Base-by-base conservation (phyloP, 1,140 invertebrate genomes). In the Sycophila sp. region DNA sequence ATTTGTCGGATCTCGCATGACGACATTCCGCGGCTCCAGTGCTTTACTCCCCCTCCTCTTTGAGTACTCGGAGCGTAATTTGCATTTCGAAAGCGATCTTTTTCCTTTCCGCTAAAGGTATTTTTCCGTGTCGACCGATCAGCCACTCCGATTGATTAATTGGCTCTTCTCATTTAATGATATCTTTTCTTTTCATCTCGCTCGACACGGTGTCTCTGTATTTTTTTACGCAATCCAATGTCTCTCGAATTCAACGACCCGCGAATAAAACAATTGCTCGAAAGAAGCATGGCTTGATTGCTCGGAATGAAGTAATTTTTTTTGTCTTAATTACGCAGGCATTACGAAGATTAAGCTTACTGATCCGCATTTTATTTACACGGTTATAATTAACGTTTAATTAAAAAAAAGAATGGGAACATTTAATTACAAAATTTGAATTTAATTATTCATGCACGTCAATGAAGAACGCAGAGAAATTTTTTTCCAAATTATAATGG, bases 1-100 rank as follows among this genome's bases (percentile, higher is more conserved):
- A 51, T 69, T 69, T 62, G 56, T 62, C 11, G 26, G 19, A 42
- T 53, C 56, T 69, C 26, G 30, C 53, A 0, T 38, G 68, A 45
- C 68, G 28, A 63, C 68, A 70, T 70, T 70, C 68, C 58, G 19
- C n/a, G 17, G 7, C 51, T n/a, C 13, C 2, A 4, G 17, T 11
- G 32, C 5, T 42, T 62, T 62, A 60, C 60, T 63, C 10, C 30
- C n/a, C n/a, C n/a, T n/a, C n/a, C n/a, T n/a, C n/a, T n/a, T n/a
- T n/a, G n/a, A n/a, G n/a, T n/a, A 45, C 17, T 63, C 63, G 58
- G 58, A 62, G 24, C 19, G 28, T 55, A 28, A 70, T 70, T 70
- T 70, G 59, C 68, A 56, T 70, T 70, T 70, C 17, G 68, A 70
- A 70, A 70, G 59, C 68, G 17, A 55, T 4, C 5, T 70, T 63